Base-by-base conservation (phyloP, 2,888 invertebrate genomes). In the Apamea anceps region DNA sequence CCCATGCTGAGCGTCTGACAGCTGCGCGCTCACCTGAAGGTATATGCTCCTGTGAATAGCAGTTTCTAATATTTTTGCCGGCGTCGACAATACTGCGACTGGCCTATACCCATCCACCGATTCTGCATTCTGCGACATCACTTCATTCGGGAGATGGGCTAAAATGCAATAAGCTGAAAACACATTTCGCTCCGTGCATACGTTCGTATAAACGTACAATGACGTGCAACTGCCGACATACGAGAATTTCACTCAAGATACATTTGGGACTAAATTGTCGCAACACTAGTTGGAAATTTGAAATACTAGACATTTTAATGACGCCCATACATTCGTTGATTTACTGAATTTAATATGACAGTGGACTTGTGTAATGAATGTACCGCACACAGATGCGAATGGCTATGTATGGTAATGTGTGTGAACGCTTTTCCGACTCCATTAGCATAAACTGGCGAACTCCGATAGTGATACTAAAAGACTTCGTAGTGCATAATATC, bases 161-260 rank as follows among this genome's bases (percentile, higher is more conserved):
- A 97, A 75, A 75, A 84, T 81, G 87, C 98, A 74, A 84, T 80
- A 79, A 80, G 68, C 76, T 72, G 75, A 80, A 77, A 87, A 79
- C 80, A 75, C 79, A 88, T 81, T 81, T 74, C 70, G 37, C 68
- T 98, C 91, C 98, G 97, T 90, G 98, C 98, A 93, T 98, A 98
- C n/a, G 98, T 60, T 71, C 18, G 1, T 65, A 74, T 70, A 66
- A 68, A 81, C 57, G 45, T 62, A 68, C 60, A 72, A 73, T 75
- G 63, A 45, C 57, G 15, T 67, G 65, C 54, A 74, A 54, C 63
- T 68, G 66, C n/a, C 37, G 60, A 82, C 60, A 75, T 63, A 62
- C 67, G 48, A 72, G 76, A 72, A 75, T 72, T 83, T 85, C 75
- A 28, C 51, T 54, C 72, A 80, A 85, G 81, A 87, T 80, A 73